Evolutionary conservation across 2,797 vertebrate genomes (phyloP).

Genomic region (Periparus ater): DNA sequence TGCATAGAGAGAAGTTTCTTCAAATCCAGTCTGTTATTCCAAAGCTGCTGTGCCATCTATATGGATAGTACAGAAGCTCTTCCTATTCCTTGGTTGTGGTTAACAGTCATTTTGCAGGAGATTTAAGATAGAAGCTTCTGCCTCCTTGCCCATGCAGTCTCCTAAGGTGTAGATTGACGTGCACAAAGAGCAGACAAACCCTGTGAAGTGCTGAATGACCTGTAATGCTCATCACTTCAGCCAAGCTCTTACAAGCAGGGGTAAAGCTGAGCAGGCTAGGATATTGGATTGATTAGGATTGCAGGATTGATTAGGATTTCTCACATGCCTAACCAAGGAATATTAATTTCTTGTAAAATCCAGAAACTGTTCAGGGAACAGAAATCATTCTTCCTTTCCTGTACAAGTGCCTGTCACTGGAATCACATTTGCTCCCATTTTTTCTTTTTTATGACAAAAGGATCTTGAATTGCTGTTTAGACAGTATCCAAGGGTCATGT

Average conservation of each 20-base stretch:
- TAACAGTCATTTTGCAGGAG: background rate
- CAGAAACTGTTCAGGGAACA: background rate
- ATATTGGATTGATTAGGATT: background rate
- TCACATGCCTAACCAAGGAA: background rate
- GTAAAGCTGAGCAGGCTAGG: background rate
- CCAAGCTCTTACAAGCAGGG: background rate
- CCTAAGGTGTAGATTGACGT: background rate
- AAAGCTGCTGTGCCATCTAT: background rate
- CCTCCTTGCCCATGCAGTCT: background rate
- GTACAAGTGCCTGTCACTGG: background rate
- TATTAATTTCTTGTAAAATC: background rate
- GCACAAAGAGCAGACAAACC: background rate
- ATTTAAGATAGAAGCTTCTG: background rate
- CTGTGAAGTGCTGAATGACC: background rate
- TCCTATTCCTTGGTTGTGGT: background rate
- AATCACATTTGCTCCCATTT: background rate
- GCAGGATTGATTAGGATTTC: background rate
- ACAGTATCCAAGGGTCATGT: background rate
- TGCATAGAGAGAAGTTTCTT: background rate
- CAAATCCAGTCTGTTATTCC: background rate
- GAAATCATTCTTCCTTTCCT: background rate
- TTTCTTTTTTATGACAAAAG: background rate
- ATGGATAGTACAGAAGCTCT: background rate
- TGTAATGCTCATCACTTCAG: background rate
- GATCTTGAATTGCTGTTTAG: background rate